Evolutionary conservation across 2,797 vertebrate species (phyloP).

Genomic region (Lepus oiostolus): DNA sequence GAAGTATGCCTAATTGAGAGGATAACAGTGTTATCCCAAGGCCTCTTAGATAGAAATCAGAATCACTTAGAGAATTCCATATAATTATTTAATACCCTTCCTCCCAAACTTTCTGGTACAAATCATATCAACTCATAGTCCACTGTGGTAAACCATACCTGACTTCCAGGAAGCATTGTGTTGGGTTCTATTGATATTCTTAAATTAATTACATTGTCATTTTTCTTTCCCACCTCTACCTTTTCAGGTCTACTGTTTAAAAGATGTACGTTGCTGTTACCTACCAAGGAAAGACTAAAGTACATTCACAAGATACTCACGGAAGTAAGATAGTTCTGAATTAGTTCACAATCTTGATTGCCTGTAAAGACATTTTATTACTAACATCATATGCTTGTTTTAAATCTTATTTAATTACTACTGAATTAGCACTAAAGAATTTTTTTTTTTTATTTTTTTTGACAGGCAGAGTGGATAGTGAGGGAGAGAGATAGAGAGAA

Average conservation of each 20-base stretch:
- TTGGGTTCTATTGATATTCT: background rate
- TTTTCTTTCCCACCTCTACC: constrained; percentile 58
- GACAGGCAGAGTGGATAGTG: too few relatives aligned
- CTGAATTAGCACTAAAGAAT: constrained; percentile 59
- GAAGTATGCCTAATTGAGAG: background rate
- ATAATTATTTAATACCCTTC: background rate
- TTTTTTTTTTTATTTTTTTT: background rate
- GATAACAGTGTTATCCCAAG: constrained; percentile 22
- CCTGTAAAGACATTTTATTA: background rate
- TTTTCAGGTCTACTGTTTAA: constrained; percentile 94
- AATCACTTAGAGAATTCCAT: constrained; percentile 47
- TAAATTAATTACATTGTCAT: background rate
- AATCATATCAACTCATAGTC: background rate
- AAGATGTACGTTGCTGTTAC: constrained; percentile 93
- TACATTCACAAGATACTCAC: constrained; percentile 91
- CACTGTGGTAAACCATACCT: background rate
- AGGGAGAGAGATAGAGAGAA: too few relatives aligned
- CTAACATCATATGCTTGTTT: background rate
- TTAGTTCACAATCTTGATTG: constrained; percentile 53
- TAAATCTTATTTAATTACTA: background rate
- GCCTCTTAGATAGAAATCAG: constrained; percentile 62
- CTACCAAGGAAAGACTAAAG: constrained; percentile 94
- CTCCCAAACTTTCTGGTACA: constrained; percentile 28
- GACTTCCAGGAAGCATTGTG: background rate
- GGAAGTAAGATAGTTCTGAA: constrained; percentile 88